A percentile compares a stretch with the other conserved stretches of the same genome.
phyloP scores from a whole-genome alignment of 1,140 invertebrate genomes.

The Cydia strobilella region DNA sequence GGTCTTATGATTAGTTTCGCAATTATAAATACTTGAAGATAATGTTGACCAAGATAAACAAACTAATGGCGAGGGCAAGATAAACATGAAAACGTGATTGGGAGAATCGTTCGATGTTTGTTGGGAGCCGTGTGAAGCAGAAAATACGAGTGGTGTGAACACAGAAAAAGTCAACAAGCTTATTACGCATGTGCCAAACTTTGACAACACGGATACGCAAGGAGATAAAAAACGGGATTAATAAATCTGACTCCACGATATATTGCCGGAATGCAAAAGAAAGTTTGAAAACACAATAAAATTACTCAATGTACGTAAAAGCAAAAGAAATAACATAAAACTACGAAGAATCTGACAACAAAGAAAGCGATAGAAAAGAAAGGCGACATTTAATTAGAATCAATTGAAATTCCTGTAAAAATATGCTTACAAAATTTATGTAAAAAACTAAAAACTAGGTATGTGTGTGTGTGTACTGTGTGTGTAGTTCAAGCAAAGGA shows the following conservation, averaged over 20 bases:
- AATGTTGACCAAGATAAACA: constrained; percentile 9
- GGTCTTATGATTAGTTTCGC: background rate
- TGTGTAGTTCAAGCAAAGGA: no score
- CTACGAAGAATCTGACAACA: background rate
- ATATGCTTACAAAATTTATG: no score
- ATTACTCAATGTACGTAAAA: background rate
- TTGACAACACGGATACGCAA: constrained; percentile 13
- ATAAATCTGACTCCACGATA: background rate
- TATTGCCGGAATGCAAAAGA: background rate
- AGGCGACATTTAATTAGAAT: no score
- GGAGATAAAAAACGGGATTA: constrained; percentile 9
- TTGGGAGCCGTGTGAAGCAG: background rate
- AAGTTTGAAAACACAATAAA: background rate
- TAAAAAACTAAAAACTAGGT: no score
- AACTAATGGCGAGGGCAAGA: constrained; percentile 11
- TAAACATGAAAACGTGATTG: constrained; percentile 30
- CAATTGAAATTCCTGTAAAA: no score
- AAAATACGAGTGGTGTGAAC: background rate
- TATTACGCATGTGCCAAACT: constrained; percentile 27
- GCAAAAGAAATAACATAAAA: background rate
- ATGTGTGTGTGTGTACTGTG: no score
- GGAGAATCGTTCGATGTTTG: constrained; percentile 22
- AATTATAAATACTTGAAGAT: constrained; percentile 15
- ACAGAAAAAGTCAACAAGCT: constrained; percentile 24
- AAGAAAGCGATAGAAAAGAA: no score